These are phyloP conservation scores for Athalia rosae DNA, from an alignment of 2,888 invertebrate species.

Conservation along the genomic window DNA sequence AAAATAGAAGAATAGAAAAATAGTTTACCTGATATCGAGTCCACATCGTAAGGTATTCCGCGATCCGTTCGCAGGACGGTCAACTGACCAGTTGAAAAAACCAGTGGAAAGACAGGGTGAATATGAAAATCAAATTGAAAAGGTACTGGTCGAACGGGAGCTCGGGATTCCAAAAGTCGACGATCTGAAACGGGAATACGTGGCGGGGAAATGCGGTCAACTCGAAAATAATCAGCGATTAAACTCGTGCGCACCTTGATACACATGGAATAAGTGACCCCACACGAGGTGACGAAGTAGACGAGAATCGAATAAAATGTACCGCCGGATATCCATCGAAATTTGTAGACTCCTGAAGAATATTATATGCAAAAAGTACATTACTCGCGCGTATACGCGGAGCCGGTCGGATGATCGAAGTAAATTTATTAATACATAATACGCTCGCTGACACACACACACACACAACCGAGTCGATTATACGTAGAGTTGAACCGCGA, in stretches of 20 bases:
- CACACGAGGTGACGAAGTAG: constrained; percentile 5
- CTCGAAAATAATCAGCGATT: neutral
- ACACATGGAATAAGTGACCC: constrained; percentile 16
- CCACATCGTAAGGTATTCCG: constrained; percentile 31
- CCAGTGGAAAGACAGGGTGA: constrained; percentile 14
- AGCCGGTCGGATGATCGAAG: neutral
- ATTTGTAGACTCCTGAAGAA: neutral
- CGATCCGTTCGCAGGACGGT: constrained; percentile 1
- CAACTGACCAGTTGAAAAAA: constrained; percentile 16
- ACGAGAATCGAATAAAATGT: constrained; percentile 4
- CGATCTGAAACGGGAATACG: neutral
- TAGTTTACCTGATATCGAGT: constrained; percentile 14
- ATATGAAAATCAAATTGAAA: constrained; percentile 26
- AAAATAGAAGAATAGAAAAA: neutral
- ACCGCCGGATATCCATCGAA: constrained; percentile 2
- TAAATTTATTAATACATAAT: constrained; percentile 13
- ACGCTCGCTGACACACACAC: constrained; percentile 15
- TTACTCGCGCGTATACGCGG: no score
- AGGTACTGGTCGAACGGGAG: constrained; percentile 40
- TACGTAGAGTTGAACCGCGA: neutral
- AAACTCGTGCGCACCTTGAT: constrained; percentile 4
- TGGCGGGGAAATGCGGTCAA: neutral
- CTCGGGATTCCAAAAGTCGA: constrained; percentile 12
- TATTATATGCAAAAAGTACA: no score
- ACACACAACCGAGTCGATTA: neutral